Evolutionary conservation across 2,797 vertebrate species (phyloP).

Genomic region (Diglossa cyanea): DNA sequence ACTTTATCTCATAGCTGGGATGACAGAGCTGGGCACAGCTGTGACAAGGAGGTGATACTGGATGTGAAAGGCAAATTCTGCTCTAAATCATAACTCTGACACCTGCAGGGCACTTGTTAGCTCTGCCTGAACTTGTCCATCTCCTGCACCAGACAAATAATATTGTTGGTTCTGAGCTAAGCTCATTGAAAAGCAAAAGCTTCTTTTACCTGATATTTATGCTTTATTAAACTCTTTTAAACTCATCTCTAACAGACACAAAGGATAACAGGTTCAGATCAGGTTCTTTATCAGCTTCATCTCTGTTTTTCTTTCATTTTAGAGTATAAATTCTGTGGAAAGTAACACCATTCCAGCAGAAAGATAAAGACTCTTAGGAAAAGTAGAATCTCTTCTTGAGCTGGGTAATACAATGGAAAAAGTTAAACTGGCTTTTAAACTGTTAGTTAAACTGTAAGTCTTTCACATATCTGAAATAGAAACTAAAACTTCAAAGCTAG

Average conservation of each 20-base stretch:
- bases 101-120: neutral
- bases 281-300: neutral
- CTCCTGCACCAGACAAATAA: neutral
- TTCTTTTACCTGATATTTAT: neutral
- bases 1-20: neutral
- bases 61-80: neutral
- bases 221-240: neutral
- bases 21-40: neutral
- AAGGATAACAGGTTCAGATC: neutral
- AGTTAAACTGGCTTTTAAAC: neutral
- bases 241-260: neutral
- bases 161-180: neutral
- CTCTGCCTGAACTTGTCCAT: neutral
- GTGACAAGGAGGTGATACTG: neutral
- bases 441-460: neutral
- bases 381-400: neutral
- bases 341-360: neutral
- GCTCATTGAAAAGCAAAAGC: neutral
- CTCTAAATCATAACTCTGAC: neutral
- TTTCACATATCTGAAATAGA: neutral
- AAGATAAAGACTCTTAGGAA: neutral
- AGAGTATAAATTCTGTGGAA: neutral
- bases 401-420: neutral
- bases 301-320: neutral
- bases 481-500: neutral